phyloP scores from a whole-genome alignment of 1,140 invertebrate species.

The Macrotrachela quadricornifera region DNA sequence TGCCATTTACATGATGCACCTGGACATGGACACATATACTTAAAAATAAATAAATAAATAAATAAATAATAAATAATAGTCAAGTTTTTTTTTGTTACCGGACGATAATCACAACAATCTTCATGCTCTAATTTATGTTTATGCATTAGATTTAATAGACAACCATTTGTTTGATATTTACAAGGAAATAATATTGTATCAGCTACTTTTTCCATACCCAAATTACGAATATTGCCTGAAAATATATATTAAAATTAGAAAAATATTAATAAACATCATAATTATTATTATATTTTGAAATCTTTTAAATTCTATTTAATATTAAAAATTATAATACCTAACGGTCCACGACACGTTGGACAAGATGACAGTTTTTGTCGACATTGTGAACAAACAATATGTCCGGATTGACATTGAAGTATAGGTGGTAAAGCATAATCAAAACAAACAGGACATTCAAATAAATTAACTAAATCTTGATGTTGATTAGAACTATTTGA shows the following conservation, averaged over 20 bases:
- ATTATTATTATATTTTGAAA: too few species aligned
- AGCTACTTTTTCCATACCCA: constrained; percentile 97
- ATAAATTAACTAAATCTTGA: constrained; percentile 64
- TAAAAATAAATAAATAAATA: constrained; percentile 38
- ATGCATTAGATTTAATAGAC: constrained; percentile 67
- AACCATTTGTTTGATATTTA: constrained; percentile 90
- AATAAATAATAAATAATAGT: not conserved
- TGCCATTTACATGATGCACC: constrained; percentile 98
- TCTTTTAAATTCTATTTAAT: too few species aligned
- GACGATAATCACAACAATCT: constrained; percentile 76
- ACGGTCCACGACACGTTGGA: constrained; percentile 81
- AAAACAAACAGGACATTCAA: constrained; percentile 98
- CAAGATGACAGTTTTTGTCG: constrained; percentile 83
- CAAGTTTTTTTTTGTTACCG: not conserved
- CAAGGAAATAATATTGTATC: constrained; percentile 93
- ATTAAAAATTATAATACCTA: constrained; percentile 34
- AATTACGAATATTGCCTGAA: constrained; percentile 77
- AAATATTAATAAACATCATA: not conserved
- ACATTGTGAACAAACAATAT: constrained; percentile 72
- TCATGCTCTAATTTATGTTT: constrained; percentile 94
- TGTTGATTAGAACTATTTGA: too few species aligned
- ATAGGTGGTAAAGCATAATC: constrained; percentile 89
- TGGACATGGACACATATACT: constrained; percentile 85
- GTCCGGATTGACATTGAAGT: constrained; percentile 49
- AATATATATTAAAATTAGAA: constrained; percentile 9